Base-by-base conservation (phyloP, 92 coral and sea anemone species). In the Chrysogorgia sp. region DNA sequence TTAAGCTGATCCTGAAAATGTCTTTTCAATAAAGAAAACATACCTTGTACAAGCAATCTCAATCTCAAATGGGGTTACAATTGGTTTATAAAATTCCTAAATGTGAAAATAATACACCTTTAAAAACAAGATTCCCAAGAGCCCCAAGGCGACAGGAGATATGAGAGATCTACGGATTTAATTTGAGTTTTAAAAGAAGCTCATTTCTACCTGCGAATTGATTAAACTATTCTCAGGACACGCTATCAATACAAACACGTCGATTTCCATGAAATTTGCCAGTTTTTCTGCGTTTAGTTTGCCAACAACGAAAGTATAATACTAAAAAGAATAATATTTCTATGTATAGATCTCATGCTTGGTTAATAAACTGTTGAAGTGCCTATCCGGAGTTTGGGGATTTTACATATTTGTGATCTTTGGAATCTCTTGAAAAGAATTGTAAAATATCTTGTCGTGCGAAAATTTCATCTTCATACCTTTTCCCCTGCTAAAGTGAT, bases 231-330 rank as follows among this genome's bases (percentile, higher is more conserved):
- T 94, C 67, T 94, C 97, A 33, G 98, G 97, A 40, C 98, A 94
- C 15, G 98, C 92, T 37, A 94, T 90, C 22, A 94, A 85, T 31
- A 94, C 98, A 85, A 87, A 94, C 40, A 91, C 75, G 62, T 94
- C 98, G 34, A 94, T 87, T 88, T 94, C 98, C 94, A 94, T 89
- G 32, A 94, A 94, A 86, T 94, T 94, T 1, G 98, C 98, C 90
- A 94, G 88, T 82, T 94, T 94, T 37, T 93, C 88, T 33, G 90
- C 96, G 75, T 91, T 94, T 31, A 94, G 75, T 76, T 94, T 94
- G 0, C 98, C 98, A 91, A 91, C 85, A 67, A 92, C 97, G 85
- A 94, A 94, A 3, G 91, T 65, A 76, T 91, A 94, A 2, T 85
- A 91, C 98, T 93, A 66, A 15, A 79, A 58, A 49, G 33, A 60